Conservation (phyloP, 2,888 invertebrate genomes). For the Crocallis elinguaria region DNA sequence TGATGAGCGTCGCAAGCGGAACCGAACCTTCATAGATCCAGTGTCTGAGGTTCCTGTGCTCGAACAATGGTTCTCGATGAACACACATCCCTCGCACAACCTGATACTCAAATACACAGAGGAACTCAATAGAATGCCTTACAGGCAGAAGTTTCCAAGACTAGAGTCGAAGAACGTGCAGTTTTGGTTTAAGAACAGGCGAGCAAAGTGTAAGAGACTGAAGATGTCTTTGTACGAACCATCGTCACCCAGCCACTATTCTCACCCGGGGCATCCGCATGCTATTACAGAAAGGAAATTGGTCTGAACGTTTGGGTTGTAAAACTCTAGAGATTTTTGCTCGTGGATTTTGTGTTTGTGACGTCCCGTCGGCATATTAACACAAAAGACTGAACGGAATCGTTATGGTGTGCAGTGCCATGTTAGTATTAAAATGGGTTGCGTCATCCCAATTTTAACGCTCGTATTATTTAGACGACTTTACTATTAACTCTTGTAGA, state of each 20-base stretch:
- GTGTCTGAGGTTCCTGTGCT: constrained; percentile 98
- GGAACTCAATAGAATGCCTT: constrained; percentile 98
- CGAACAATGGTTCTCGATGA: constrained; percentile 98
- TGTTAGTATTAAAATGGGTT: constrained; percentile 75
- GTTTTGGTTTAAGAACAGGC: constrained; percentile 99
- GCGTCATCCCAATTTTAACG: constrained; percentile 47
- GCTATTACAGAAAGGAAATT: constrained; percentile 83
- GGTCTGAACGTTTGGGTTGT: constrained; percentile 54
- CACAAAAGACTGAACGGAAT: constrained; percentile 78
- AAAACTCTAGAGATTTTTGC: background rate
- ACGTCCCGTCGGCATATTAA: constrained; percentile 51
- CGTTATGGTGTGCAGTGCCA: constrained; percentile 80
- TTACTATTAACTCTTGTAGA: constrained; percentile 50
- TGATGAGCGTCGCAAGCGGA: constrained; percentile 97
- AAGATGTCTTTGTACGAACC: constrained; percentile 95
- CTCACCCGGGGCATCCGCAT: constrained; percentile 81
- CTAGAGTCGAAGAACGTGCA: constrained; percentile 99
- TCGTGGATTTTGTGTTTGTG: constrained; percentile 44
- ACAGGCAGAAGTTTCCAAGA: constrained; percentile 99
- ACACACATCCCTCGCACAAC: constrained; percentile 99
- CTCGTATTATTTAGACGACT: constrained; percentile 64
- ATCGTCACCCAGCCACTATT: constrained; percentile 86
- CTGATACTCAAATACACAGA: constrained; percentile 99
- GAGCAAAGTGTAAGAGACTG: constrained; percentile 98
- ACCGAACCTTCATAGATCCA: constrained; percentile 99